Evolutionary conservation across 2,797 vertebrate species (phyloP), one percentile per base, ranked within the genome.

Genomic region (Neosilurus hyrtlii): DNA sequence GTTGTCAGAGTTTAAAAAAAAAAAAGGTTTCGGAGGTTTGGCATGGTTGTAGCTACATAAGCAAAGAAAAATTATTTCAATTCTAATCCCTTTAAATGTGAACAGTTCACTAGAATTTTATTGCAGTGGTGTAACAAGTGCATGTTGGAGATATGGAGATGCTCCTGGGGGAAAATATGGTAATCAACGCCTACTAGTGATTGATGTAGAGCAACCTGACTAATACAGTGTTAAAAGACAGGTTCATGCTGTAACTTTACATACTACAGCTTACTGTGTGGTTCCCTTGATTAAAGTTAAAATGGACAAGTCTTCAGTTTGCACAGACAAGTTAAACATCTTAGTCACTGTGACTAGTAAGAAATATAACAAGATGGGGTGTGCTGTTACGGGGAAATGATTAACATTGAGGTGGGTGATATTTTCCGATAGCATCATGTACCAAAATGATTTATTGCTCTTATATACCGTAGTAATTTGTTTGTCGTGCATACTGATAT

Each of bases 191-290:
- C 61, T 37, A 65, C 75, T 18, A 51, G 59, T 63, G 61, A 78
- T 49, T 78, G 75, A 65, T 78, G 75, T 78, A 51, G 43, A 9
- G 15, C 43, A 78, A 18, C 76, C 16, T 78, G 61, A 78, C 52
- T 78, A 59, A 78, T 37, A 78, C 37, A 24, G 8, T 16, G 37
- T 22, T 78, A 51, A 63, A 78, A 10, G 35, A 37, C 54, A n/a
- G 71, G 71, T 26, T 54, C n/a, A 14, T 61, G 35, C 11, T 43
- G 20, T 20, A n/a, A 43, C 24, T 59, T 76, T 6, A 61, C 37
- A 54, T n/a, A 30, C 9, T 4, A 52, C 37, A 51, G 22, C 35
- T 77, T 63, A 63, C 22, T 4, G 0, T n/a, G 35, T 26, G 1
- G 20, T 43, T 61, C 57, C 35, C 35, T 43, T 43, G 6, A 22